Conservation (phyloP, 2,888 invertebrate genomes). For the Tenthredo mesomela region DNA sequence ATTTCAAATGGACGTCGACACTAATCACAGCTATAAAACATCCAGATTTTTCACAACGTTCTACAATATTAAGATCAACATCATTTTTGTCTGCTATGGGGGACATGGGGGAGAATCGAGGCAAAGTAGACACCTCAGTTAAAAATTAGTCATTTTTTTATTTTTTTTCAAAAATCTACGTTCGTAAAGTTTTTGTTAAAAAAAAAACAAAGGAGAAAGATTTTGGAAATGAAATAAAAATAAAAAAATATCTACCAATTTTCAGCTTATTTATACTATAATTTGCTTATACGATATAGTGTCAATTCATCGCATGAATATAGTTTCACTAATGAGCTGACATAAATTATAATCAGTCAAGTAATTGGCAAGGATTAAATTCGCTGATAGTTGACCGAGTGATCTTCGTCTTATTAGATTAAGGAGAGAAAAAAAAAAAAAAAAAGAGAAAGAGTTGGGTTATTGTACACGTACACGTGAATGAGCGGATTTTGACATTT, state of each 20-base stretch:
- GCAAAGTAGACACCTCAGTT: too few relatives aligned
- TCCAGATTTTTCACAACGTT: background rate
- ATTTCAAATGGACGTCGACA: slow-evolving; percentile 3
- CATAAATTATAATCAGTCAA: background rate
- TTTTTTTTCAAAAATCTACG: too few relatives aligned
- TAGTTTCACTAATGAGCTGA: background rate
- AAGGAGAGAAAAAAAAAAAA: background rate
- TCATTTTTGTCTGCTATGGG: background rate
- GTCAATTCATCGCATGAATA: background rate
- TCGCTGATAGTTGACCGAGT: background rate
- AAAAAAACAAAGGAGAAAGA: too few relatives aligned
- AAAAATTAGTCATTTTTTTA: too few relatives aligned
- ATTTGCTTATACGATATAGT: too few relatives aligned
- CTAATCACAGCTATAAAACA: background rate
- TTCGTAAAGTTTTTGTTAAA: too few relatives aligned
- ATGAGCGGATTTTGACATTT: slow-evolving; percentile 19
- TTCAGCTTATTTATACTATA: too few relatives aligned
- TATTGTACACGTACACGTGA: slow-evolving; percentile 8
- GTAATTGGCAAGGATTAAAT: slow-evolving; percentile 7
- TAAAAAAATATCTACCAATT: too few relatives aligned
- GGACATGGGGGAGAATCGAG: too few relatives aligned
- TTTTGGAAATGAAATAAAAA: too few relatives aligned
- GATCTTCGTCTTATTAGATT: background rate
- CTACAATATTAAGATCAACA: background rate
- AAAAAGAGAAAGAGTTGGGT: background rate